Conservation (phyloP, 1,140 invertebrate genomes). For the Grapholita molesta region DNA sequence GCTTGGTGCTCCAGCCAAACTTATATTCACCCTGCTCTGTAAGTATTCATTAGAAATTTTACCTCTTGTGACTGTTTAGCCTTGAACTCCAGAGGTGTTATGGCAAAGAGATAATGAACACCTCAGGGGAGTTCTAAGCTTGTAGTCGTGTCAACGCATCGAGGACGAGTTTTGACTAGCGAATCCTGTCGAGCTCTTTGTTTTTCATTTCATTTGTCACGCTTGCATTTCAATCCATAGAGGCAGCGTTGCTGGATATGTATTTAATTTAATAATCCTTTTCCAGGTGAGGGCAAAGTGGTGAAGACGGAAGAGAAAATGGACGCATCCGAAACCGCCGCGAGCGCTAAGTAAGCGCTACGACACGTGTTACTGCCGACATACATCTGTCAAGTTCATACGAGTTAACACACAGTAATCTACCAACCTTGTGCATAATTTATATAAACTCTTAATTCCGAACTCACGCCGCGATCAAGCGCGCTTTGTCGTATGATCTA, state of each 20-base stretch:
- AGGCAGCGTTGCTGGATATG: not conserved
- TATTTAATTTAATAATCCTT: not conserved
- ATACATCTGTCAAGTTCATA: not conserved
- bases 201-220: too few species aligned
- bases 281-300: slow-evolving; percentile 73
- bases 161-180: too few species aligned
- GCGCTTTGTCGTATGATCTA: not conserved
- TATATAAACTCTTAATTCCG: not conserved
- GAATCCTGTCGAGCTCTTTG: too few species aligned
- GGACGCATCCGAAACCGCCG: slow-evolving; percentile 51
- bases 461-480: not conserved
- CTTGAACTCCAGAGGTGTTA: too few species aligned
- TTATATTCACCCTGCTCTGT: too few species aligned
- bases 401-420: not conserved
- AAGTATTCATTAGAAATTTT: too few species aligned
- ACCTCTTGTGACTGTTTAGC: too few species aligned
- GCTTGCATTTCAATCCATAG: too few species aligned
- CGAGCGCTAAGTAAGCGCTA: slow-evolving; percentile 42
- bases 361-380: slow-evolving; percentile 2
- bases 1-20: too few species aligned
- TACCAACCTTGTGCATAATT: not conserved
- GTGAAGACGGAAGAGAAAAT: slow-evolving; percentile 74
- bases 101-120: too few species aligned
- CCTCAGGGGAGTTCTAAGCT: too few species aligned
- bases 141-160: too few species aligned